These are phyloP conservation scores for Cremastinae sp. DNA, from an alignment of 2,888 invertebrate species.

Conservation along the genomic window DNA sequence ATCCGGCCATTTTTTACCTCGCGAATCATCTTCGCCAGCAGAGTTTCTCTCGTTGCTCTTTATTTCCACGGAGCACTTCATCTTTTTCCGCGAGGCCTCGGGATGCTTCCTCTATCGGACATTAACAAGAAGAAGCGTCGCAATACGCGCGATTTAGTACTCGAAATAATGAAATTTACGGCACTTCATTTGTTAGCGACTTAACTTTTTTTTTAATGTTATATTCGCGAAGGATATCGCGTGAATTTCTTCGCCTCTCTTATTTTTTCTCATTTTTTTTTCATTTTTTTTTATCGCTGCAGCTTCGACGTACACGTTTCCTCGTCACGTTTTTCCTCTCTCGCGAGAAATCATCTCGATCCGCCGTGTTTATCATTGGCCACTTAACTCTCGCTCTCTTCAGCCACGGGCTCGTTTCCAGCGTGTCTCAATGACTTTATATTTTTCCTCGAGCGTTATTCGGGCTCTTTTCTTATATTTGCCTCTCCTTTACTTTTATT, in stretches of 20 bases:
- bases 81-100: slow-evolving; percentile 18
- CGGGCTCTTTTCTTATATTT: too few relatives aligned
- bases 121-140: background rate
- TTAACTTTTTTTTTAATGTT: background rate
- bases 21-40: slow-evolving; percentile 34
- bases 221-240: background rate
- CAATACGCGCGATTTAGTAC: background rate
- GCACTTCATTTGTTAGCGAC: slow-evolving; percentile 1
- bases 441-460: slow-evolving; percentile 17
- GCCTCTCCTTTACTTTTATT: slow-evolving; percentile 1
- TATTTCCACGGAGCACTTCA: slow-evolving; percentile 45
- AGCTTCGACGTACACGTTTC: slow-evolving; percentile 31
- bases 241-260: background rate
- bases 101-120: background rate
- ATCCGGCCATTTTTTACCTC: slow-evolving; percentile 57
- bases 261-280: too few relatives aligned
- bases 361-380: slow-evolving; percentile 35
- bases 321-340: slow-evolving; percentile 28
- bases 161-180: background rate
- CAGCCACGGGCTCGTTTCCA: slow-evolving; percentile 14
- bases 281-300: background rate
- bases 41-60: slow-evolving; percentile 7
- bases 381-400: slow-evolving; percentile 33
- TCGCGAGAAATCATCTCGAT: slow-evolving; percentile 43
- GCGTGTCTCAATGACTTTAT: slow-evolving; percentile 31